phyloP scores from a whole-genome alignment of 1,140 invertebrate genomes.

The Berghia stephanieae region DNA sequence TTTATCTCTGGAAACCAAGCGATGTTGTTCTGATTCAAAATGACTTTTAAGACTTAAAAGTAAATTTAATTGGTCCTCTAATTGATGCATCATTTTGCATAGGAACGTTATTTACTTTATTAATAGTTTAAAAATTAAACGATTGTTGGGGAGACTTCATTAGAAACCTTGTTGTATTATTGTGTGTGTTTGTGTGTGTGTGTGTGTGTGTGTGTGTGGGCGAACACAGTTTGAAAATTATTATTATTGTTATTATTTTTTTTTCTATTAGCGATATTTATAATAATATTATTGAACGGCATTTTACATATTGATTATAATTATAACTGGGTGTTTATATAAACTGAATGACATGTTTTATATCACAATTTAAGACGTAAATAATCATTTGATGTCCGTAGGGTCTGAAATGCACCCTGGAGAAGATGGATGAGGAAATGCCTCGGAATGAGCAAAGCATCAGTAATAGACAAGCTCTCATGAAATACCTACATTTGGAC shows the following conservation, averaged over 20 bases:
- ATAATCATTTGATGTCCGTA: no score
- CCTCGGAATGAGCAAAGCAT: constrained; percentile 52
- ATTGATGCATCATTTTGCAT: no score
- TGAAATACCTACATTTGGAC: constrained; percentile 60
- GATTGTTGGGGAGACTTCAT: no score
- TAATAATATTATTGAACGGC: no score
- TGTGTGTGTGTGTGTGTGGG: no score
- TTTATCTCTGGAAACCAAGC: not conserved
- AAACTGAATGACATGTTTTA: not conserved
- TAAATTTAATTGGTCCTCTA: not conserved
- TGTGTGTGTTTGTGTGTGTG: no score
- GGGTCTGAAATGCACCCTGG: constrained; percentile 58
- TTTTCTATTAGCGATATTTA: not conserved
- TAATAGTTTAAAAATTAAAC: no score
- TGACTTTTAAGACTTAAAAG: not conserved
- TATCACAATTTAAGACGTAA: constrained; percentile 14
- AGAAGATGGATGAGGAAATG: constrained; percentile 59
- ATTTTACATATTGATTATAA: not conserved
- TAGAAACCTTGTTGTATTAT: no score
- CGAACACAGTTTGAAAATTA: not conserved
- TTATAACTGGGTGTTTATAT: not conserved
- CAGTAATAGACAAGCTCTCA: constrained; percentile 57
- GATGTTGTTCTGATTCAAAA: not conserved
- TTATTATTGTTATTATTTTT: not conserved
- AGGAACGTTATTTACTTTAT: no score